phyloP scores from a whole-genome alignment of 2,888 invertebrate genomes.

The Malthinus flaveolus region DNA sequence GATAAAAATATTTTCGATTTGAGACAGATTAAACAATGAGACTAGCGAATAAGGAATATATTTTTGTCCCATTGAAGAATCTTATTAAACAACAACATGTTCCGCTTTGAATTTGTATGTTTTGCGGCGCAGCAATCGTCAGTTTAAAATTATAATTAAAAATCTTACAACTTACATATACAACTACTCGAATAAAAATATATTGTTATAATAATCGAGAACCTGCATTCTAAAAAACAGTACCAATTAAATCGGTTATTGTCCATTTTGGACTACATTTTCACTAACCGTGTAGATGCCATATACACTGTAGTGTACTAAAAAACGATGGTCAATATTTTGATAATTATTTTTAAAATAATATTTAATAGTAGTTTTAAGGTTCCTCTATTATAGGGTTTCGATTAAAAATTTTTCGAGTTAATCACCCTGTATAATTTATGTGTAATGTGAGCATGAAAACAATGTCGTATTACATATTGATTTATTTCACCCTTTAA shows the following conservation, averaged over 20 bases:
- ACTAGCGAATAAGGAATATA: constrained; percentile 6
- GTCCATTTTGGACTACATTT: constrained; percentile 58
- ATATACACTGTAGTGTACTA: constrained; percentile 38
- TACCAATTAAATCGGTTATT: constrained; percentile 28
- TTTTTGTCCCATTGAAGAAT: constrained; percentile 18
- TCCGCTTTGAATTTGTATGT: constrained; percentile 3
- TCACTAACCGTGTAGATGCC: constrained; percentile 50
- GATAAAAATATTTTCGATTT: constrained; percentile 10
- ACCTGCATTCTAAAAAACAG: constrained; percentile 22
- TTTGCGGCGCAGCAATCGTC: constrained; percentile 9
- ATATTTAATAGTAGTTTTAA: not conserved
- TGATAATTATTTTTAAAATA: constrained; percentile 1
- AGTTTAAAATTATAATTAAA: constrained; percentile 14
- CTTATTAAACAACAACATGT: constrained; percentile 10
- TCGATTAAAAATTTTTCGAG: not conserved
- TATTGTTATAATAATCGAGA: constrained; percentile 15
- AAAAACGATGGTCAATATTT: constrained; percentile 19
- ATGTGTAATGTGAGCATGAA: constrained; percentile 14
- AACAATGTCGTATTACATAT: constrained; percentile 38
- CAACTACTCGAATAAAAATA: constrained; percentile 18
- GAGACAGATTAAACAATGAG: constrained; percentile 21
- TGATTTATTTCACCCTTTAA: constrained; percentile 45
- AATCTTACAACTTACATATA: constrained; percentile 12
- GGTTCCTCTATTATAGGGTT: not conserved
- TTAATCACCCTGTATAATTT: not conserved